A percentile compares a stretch with the other conserved stretches of the same genome.
phyloP scores from a whole-genome alignment of 2,888 invertebrate species.

The Xestia ashworthii region DNA sequence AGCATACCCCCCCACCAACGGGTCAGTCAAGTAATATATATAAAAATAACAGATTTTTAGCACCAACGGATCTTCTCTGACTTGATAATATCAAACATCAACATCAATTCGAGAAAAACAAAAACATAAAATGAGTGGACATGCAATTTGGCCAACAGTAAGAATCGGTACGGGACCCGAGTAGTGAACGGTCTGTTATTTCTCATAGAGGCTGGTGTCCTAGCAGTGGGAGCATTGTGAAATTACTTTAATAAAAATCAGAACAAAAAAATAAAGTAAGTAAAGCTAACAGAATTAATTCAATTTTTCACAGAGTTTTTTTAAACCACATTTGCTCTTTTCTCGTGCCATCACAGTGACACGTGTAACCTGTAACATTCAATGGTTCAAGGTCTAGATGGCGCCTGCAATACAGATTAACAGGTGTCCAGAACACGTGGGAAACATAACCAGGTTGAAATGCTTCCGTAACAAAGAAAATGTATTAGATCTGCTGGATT shows the following conservation, averaged over 20 bases:
- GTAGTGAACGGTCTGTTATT: not conserved
- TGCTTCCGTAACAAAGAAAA: conserved; percentile 13
- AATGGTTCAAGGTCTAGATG: conserved; percentile 30
- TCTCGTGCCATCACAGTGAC: not conserved
- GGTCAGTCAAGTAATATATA: too few relatives aligned
- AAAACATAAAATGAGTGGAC: not conserved
- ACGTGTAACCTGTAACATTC: conserved; percentile 27
- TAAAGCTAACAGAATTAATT: not conserved
- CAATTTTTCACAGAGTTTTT: not conserved
- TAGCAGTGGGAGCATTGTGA: not conserved
- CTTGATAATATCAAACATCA: not conserved
- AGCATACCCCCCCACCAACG: too few relatives aligned
- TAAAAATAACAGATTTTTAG: not conserved
- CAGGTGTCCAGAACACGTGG: conserved; percentile 35
- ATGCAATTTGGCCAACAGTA: not conserved
- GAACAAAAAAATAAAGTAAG: too few relatives aligned
- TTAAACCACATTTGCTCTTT: conserved; percentile 2
- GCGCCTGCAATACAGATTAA: conserved; percentile 19
- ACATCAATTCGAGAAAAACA: not conserved
- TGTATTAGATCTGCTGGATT: not conserved
- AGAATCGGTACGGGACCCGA: not conserved
- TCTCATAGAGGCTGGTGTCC: not conserved
- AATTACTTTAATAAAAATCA: too few relatives aligned
- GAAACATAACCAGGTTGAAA: not conserved
- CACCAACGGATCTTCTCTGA: not conserved